A percentile compares a stretch with the other conserved stretches of the same genome.
These are phyloP conservation scores for Tonatia bakeri DNA, from an alignment of 2,113 vertebrate species.

Conservation along the genomic window DNA sequence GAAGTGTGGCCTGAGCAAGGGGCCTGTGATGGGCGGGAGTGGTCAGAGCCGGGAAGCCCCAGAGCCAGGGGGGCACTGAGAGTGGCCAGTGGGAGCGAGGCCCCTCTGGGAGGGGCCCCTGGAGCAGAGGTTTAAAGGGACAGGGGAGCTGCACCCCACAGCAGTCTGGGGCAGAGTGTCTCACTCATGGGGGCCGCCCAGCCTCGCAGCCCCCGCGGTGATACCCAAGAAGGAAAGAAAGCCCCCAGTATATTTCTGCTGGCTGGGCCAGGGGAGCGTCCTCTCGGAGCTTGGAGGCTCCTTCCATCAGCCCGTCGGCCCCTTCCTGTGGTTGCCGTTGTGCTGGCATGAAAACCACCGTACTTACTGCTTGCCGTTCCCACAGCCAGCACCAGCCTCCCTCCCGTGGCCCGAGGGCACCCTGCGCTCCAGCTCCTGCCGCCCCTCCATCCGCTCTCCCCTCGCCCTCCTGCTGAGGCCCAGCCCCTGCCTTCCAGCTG, in stretches of 20 bases:
- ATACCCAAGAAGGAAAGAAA: not conserved
- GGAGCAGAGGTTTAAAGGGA: not conserved
- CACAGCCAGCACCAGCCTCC: not conserved
- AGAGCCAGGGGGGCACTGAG: no score
- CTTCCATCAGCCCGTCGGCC: accelerated
- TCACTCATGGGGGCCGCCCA: not conserved
- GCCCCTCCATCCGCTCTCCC: no score
- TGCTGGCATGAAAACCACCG: not conserved
- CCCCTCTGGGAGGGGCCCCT: not conserved
- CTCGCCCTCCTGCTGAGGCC: no score
- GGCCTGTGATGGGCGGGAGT: no score
- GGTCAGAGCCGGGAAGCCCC: not conserved
- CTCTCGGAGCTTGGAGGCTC: not conserved
- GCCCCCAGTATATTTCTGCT: not conserved
- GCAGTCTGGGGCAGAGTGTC: not conserved
- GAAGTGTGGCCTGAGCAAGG: no score
- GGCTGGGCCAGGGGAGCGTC: not conserved
- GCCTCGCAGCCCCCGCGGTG: not conserved
- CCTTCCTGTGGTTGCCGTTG: not conserved
- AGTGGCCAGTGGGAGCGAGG: not conserved
- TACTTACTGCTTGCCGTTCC: no score
- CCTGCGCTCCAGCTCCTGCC: accelerated
- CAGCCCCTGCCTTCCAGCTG: not conserved
- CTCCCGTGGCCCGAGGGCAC: accelerated
- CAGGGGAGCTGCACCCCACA: not conserved